Evolutionary conservation across 2,113 vertebrate genomes (phyloP).

Genomic region (Eurypyga helias): DNA sequence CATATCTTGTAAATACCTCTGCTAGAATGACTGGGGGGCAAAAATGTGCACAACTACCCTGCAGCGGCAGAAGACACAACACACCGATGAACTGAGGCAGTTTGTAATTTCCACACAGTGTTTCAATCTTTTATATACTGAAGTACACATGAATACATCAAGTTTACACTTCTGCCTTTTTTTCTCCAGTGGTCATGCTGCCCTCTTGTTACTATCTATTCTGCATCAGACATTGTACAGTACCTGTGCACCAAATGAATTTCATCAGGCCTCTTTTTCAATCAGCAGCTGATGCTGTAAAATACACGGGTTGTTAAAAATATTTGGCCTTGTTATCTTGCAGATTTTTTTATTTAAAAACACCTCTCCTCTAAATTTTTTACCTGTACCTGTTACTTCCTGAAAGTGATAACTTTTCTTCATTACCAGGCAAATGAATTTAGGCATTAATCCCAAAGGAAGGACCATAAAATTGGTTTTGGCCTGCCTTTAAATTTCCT

Average conservation of each 20-base stretch:
- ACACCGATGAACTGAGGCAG: neutral
- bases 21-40: neutral
- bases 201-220: neutral
- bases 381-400: neutral
- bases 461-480: slow-evolving; percentile 56
- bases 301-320: neutral
- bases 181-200: neutral
- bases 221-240: neutral
- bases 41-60: neutral
- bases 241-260: neutral
- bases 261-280: neutral
- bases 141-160: neutral
- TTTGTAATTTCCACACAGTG: neutral
- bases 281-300: neutral
- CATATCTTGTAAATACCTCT: neutral
- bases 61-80: neutral
- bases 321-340: neutral
- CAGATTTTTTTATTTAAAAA: neutral
- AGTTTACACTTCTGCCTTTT: neutral
- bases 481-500: slow-evolving; percentile 27
- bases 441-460: slow-evolving; percentile 52
- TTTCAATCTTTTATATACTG: neutral
- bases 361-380: neutral
- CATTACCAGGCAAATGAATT: slow-evolving; percentile 39
- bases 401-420: slow-evolving; percentile 15